Base-by-base conservation (phyloP, 1,140 invertebrate species). In the Mycetomoellerius zeteki region DNA sequence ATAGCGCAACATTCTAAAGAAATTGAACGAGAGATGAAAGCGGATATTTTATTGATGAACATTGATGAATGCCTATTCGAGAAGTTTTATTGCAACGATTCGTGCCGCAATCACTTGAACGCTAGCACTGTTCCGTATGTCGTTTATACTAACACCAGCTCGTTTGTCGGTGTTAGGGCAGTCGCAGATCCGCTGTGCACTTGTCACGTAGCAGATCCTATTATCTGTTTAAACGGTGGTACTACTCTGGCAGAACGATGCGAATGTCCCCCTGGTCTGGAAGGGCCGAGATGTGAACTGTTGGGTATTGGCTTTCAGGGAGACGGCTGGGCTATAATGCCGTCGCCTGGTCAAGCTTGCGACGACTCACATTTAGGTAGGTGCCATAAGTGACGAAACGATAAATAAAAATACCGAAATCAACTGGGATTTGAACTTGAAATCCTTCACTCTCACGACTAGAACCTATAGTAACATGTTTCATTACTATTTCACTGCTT, bases 211-310 rank as follows among this genome's bases (percentile, higher is more conserved):
- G 94, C 95, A 0, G 93, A 96, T 58, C 94, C 95, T 1, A 93
- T 95, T 69, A 92, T 96, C 1, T 98, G 98, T 90, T 94, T 97
- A 5, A 98, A 98, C 92, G 97, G 97, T 81, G 97, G 97, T 91
- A 97, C 97, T 0, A 96, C 96, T 1, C 94, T 97, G 72, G 96
- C 95, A 16, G 96, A 97, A 69, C 95, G 95, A 73, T 97, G 97
- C 92, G 96, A 97, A 72, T 97, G 97, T 86, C 96, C 96, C 6
- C 86, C 92, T 24, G 98, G 97, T 0, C 97, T 97, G 88, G 97
- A 97, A 80, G 99, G 99, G 0, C 98, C 98, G 0, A 96, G 97
- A 65, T 99, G 99, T 94, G 98, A 99, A 95, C 96, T 98, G 80
- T 97, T 98, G 0, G 97, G 97, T 1, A 97, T 99, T 86, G 97